phyloP scores from a whole-genome alignment of 2,888 invertebrate genomes.

The Hyposoter didymator region DNA sequence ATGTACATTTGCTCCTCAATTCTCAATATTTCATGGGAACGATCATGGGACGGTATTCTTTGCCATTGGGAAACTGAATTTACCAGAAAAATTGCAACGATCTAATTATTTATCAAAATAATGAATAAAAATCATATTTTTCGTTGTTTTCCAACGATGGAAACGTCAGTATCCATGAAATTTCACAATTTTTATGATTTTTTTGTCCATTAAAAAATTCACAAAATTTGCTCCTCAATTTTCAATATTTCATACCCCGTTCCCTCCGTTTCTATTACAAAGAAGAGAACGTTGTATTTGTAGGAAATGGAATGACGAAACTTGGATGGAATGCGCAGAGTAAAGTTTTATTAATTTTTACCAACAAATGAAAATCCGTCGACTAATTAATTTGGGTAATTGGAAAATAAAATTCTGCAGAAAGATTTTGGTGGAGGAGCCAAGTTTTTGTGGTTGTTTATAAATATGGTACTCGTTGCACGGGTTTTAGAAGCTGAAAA shows the following conservation, averaged over 20 bases:
- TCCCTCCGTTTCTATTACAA: no score
- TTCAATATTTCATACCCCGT: background rate
- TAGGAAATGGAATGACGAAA: no score
- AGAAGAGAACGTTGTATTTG: no score
- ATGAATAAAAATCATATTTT: no score
- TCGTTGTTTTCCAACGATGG: no score
- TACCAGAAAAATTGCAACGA: no score
- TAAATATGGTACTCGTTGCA: background rate
- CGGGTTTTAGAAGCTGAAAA: slow-evolving; percentile 11
- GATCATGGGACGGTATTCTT: no score
- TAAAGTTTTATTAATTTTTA: background rate
- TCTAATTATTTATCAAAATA: no score
- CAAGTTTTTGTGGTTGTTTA: background rate
- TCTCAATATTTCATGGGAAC: background rate
- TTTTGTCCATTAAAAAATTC: background rate
- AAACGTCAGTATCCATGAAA: background rate
- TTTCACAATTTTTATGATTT: background rate
- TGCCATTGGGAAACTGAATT: no score
- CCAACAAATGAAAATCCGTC: background rate
- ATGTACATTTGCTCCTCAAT: background rate
- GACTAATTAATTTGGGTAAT: background rate
- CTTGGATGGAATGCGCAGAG: no score
- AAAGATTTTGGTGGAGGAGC: background rate
- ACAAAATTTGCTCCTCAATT: background rate
- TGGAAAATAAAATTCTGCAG: background rate